Percentiles rank a stretch among this genome's conserved stretches.
Evolutionary conservation across 2,113 vertebrate genomes (phyloP).

Genomic region (Cyanoramphus novaezelandiae): DNA sequence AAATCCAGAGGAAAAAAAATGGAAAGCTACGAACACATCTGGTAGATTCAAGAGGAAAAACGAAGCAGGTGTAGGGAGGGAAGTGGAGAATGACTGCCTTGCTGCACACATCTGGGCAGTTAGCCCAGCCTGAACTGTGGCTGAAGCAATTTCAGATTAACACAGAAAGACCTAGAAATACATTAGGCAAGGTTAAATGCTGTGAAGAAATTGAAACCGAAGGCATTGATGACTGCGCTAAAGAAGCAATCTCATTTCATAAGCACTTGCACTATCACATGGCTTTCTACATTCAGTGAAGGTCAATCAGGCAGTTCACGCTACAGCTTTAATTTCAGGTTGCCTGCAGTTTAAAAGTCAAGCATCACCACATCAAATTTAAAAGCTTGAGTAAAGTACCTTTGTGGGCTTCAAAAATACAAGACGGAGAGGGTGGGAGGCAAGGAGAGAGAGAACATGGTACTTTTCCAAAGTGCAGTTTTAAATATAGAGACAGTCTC

Average conservation of each 20-base stretch:
- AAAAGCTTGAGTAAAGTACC: neutral
- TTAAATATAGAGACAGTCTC: neutral
- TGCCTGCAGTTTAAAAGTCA: neutral
- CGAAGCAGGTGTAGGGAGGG: accelerated
- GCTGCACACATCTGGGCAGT: neutral
- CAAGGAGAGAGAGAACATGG: accelerated
- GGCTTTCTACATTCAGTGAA: neutral
- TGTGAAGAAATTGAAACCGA: neutral
- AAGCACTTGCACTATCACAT: neutral
- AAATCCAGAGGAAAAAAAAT: neutral
- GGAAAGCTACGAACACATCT: neutral
- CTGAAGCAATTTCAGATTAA: neutral
- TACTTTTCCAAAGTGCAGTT: neutral
- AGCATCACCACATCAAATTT: neutral
- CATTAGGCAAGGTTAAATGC: neutral
- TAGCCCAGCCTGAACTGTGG: neutral
- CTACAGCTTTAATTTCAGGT: neutral
- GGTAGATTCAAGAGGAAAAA: neutral
- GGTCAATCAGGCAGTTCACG: neutral
- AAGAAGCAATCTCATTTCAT: neutral
- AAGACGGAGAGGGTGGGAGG: accelerated
- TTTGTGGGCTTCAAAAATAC: neutral
- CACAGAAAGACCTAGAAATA: neutral
- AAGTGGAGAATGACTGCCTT: neutral
- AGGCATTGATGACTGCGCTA: neutral